Percentiles rank a stretch among this genome's conserved stretches.
phyloP scores from a whole-genome alignment of 2,113 vertebrate species.

The Suricata suricatta region DNA sequence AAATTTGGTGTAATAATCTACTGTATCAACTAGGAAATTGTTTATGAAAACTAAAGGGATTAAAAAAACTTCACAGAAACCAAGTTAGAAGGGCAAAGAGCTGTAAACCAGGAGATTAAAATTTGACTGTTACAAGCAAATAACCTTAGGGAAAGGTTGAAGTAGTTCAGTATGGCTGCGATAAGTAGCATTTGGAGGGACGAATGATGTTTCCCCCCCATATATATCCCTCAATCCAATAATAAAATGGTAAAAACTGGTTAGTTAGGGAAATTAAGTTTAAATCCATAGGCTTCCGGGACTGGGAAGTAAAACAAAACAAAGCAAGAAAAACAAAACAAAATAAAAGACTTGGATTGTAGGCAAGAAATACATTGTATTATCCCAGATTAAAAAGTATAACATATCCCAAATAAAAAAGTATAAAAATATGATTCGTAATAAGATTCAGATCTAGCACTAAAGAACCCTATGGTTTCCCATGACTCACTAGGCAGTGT shows the following conservation, averaged over 20 bases:
- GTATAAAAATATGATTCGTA: not conserved
- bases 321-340: not conserved
- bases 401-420: not conserved
- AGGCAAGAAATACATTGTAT: not conserved
- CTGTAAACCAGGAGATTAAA: not conserved
- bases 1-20: not conserved
- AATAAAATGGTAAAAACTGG: not conserved
- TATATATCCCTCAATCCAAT: not conserved
- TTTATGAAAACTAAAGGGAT: constrained; percentile 27
- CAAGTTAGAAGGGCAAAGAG: not conserved
- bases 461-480: not conserved
- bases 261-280: not conserved
- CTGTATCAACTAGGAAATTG: not conserved
- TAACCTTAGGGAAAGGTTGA: not conserved
- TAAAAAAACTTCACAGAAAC: not conserved
- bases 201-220: not conserved
- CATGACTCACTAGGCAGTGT: not conserved
- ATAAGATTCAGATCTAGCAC: not conserved
- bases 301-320: not conserved
- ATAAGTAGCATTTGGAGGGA: not conserved
- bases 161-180: not conserved
- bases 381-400: not conserved
- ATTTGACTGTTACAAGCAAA: not conserved
- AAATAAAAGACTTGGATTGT: not conserved
- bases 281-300: not conserved